Conservation (phyloP, 1,140 invertebrate genomes). For the Bemisia tabaci region DNA sequence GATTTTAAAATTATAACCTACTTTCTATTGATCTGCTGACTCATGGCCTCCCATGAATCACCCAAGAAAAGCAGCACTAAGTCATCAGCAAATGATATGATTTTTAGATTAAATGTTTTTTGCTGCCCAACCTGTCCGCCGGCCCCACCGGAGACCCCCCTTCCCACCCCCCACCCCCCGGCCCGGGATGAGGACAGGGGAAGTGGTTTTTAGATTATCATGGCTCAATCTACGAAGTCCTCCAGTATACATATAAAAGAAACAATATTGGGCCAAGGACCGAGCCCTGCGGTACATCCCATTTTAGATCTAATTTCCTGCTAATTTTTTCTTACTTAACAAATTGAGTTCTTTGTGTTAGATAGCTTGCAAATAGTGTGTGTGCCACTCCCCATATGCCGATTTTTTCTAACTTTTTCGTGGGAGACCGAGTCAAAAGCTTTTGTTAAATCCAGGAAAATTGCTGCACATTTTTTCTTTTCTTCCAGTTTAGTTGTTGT, state of each 20-base stretch:
- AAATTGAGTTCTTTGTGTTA: background rate
- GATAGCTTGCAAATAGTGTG: background rate
- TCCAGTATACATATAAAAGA: too few species aligned
- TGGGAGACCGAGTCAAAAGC: background rate
- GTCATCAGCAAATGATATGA: constrained; percentile 1
- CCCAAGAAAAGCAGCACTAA: background rate
- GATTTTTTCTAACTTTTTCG: background rate
- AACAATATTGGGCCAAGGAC: background rate
- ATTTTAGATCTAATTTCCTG: background rate
- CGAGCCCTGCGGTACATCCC: constrained; percentile 1
- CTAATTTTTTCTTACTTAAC: constrained; percentile 1
- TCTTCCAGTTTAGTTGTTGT: constrained; percentile 1
- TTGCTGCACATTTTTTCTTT: constrained; percentile 1
- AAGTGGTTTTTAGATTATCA: too few species aligned
- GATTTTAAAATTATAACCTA: too few species aligned
- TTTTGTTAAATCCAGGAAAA: constrained; percentile 1
- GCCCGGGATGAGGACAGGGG: too few species aligned
- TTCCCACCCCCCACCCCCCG: too few species aligned
- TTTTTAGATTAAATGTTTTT: constrained; percentile 4
- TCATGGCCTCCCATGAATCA: background rate
- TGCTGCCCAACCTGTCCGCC: background rate
- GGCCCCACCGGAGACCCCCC: background rate
- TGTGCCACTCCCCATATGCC: background rate
- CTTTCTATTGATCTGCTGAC: background rate
- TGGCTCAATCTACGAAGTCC: too few species aligned